A percentile compares a stretch with the other conserved stretches of the same genome.
Evolutionary conservation across 2,797 vertebrate genomes (phyloP).

Genomic region (Prunella strophiata): DNA sequence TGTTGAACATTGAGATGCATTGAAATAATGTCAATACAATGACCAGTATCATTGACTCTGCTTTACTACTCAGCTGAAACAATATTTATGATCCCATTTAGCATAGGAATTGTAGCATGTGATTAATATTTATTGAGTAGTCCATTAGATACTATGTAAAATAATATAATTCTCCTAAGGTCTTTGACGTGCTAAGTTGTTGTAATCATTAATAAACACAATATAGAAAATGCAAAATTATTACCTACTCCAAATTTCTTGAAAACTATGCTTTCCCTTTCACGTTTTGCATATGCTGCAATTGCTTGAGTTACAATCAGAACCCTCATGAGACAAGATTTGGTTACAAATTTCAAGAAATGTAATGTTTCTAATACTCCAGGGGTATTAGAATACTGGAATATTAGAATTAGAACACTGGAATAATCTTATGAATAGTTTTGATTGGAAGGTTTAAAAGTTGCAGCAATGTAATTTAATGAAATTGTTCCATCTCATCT

Average conservation of each 20-base stretch:
- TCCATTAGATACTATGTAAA: background rate
- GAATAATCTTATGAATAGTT: background rate
- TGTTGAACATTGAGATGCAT: background rate
- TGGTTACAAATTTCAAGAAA: background rate
- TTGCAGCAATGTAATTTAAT: background rate
- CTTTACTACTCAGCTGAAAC: background rate
- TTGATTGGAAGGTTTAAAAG: background rate
- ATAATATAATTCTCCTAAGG: background rate
- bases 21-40: background rate
- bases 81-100: background rate
- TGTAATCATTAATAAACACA: background rate
- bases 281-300: background rate
- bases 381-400: background rate
- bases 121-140: background rate
- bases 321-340: background rate
- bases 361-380: background rate
- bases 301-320: background rate
- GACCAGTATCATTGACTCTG: background rate
- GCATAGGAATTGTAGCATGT: background rate
- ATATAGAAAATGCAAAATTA: background rate
- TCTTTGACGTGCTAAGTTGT: background rate
- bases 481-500: background rate
- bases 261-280: background rate
- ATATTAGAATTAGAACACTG: background rate
- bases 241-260: background rate